These are phyloP conservation scores for Hippocampus barbouri DNA, from an alignment of 2,113 vertebrate genomes.

Conservation along the genomic window DNA sequence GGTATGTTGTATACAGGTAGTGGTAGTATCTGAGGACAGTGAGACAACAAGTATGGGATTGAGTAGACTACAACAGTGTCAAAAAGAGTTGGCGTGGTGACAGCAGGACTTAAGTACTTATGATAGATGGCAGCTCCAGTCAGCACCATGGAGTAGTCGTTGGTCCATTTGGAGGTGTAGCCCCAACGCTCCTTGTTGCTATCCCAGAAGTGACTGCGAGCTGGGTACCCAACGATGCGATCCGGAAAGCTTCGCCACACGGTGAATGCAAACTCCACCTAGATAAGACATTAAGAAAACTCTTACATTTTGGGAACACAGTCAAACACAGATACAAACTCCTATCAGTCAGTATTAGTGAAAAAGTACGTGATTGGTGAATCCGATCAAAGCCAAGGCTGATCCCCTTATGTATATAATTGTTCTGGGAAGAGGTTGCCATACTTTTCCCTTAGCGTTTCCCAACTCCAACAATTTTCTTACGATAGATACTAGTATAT, in stretches of 20 bases:
- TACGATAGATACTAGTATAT: too few species aligned
- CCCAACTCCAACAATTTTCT: too few species aligned
- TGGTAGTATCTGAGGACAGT: constrained; percentile 87
- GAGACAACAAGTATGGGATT: neutral
- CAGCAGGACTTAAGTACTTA: constrained; percentile 73
- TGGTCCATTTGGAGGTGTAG: constrained; percentile 99
- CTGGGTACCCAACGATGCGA: constrained; percentile 96
- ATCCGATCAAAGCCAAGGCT: too few species aligned
- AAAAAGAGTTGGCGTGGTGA: neutral
- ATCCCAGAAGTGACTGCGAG: constrained; percentile 99
- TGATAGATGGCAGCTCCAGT: constrained; percentile 99
- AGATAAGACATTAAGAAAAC: constrained; percentile 15
- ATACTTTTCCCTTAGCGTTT: too few species aligned
- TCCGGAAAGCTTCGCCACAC: constrained; percentile 99
- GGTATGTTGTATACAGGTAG: constrained; percentile 95
- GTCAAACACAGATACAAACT: neutral
- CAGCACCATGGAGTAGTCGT: constrained; percentile 99
- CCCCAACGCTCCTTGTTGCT: constrained; percentile 94
- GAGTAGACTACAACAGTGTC: neutral
- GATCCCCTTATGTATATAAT: too few species aligned
- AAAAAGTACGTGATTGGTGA: too few species aligned
- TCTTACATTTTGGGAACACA: neutral
- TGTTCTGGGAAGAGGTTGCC: too few species aligned
- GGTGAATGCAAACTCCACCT: constrained; percentile 99
- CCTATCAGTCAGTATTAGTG: too few species aligned